A percentile compares a stretch with the other conserved stretches of the same genome.
These are phyloP conservation scores for Ammodytes marinus DNA, from an alignment of 2,113 vertebrate species.

Conservation along the genomic window DNA sequence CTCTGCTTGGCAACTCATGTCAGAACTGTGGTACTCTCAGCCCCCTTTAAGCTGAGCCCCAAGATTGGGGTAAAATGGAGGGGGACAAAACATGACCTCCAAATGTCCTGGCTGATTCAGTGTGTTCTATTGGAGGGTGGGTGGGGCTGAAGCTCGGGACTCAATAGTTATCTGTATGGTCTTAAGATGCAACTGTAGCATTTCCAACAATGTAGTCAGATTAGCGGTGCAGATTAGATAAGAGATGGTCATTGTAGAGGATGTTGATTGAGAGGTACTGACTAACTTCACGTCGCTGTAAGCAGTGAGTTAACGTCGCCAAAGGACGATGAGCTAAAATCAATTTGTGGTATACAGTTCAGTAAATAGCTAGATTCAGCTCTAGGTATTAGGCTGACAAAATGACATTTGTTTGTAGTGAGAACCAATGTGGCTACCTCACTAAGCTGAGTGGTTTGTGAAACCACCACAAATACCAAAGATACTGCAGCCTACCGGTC, in stretches of 20 bases:
- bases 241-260: constrained; percentile 67
- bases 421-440: constrained; percentile 98
- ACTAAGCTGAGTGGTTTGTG: constrained; percentile 96
- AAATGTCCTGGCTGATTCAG: constrained; percentile 69
- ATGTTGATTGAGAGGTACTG: constrained; percentile 65
- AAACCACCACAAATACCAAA: constrained; percentile 99
- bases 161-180: constrained; percentile 75
- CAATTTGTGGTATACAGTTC: constrained; percentile 78
- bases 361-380: constrained; percentile 79
- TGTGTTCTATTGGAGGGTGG: constrained; percentile 60
- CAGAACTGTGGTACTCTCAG: constrained; percentile 70
- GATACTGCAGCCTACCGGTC: constrained; percentile 95
- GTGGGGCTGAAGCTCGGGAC: constrained; percentile 58
- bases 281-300: constrained; percentile 81
- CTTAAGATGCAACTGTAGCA: constrained; percentile 86
- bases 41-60: constrained; percentile 68
- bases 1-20: constrained; percentile 73
- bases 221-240: constrained; percentile 78
- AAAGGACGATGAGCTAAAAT: constrained; percentile 71
- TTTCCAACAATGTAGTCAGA: constrained; percentile 85
- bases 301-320: constrained; percentile 80
- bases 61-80: constrained; percentile 56
- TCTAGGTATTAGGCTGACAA: constrained; percentile 76
- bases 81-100: constrained; percentile 74
- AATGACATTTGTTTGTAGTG: constrained; percentile 92